Evolutionary conservation across 2,888 invertebrate species (phyloP).

Genomic region (Stenotaenia linearis): DNA sequence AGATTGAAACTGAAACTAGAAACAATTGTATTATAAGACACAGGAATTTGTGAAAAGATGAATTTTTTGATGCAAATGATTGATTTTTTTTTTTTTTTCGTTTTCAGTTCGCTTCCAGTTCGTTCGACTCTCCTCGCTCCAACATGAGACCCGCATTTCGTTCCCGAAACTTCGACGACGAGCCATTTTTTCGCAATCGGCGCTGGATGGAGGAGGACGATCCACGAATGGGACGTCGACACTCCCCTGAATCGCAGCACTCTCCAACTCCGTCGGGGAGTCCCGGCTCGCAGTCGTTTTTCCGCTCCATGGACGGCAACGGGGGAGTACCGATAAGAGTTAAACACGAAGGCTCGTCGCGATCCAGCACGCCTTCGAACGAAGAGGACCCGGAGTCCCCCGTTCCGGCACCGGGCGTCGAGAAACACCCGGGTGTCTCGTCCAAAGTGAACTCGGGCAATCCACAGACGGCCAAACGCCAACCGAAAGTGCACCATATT

Average conservation of each 20-base stretch:
- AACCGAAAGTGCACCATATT: conserved; percentile 62
- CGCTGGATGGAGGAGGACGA: conserved; percentile 24
- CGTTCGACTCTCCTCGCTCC: conserved; percentile 12
- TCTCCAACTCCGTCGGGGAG: conserved; percentile 2
- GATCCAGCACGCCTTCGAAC: conserved; percentile 35
- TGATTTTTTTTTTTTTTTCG: not conserved
- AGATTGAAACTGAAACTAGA: too few species aligned
- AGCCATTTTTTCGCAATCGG: not conserved
- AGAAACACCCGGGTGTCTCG: conserved; percentile 34
- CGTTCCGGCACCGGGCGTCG: conserved; percentile 1
- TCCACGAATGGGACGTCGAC: not conserved
- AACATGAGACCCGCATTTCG: conserved; percentile 4
- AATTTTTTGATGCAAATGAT: too few species aligned
- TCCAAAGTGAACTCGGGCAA: conserved; percentile 20
- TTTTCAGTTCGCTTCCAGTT: not conserved
- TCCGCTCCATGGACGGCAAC: conserved; percentile 27
- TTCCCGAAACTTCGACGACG: not conserved
- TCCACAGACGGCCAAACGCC: conserved; percentile 32
- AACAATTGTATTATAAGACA: too few species aligned
- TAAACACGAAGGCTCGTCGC: conserved; percentile 31
- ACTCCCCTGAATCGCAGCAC: not conserved
- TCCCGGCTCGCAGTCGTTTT: conserved; percentile 7
- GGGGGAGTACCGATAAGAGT: conserved; percentile 30
- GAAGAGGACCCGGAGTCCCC: not conserved
- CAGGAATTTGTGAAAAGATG: too few species aligned